Conservation (phyloP, 2,888 invertebrate species). For the Melanostoma scalare region DNA sequence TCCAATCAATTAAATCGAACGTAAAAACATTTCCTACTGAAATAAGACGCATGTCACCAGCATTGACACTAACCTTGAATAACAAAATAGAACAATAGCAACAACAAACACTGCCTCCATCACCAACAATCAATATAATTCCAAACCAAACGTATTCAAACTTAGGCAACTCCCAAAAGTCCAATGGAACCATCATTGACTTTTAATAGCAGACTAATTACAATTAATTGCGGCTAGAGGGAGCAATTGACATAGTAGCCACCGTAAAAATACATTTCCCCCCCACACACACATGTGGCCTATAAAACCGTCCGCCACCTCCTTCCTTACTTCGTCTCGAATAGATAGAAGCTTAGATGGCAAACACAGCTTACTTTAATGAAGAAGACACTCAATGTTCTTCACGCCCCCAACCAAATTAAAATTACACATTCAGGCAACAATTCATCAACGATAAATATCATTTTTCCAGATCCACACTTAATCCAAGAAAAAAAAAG, state of each 20-base stretch:
- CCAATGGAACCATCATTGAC: slow-evolving; percentile 55
- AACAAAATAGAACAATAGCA: slow-evolving; percentile 4
- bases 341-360: background rate
- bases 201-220: slow-evolving; percentile 52
- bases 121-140: slow-evolving; percentile 24
- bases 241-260: slow-evolving; percentile 40
- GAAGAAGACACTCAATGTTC: slow-evolving; percentile 34
- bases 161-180: slow-evolving; percentile 24
- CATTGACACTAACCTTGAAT: slow-evolving; percentile 16
- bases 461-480: slow-evolving; percentile 8
- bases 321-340: background rate
- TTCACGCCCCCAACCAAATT: slow-evolving; percentile 29
- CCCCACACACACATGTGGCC: background rate
- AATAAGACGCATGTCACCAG: slow-evolving; percentile 29
- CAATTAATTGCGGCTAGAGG: slow-evolving; percentile 46
- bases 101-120: background rate
- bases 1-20: slow-evolving; percentile 9
- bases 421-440: slow-evolving; percentile 32
- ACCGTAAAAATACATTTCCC: background rate
- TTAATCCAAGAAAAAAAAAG: slow-evolving; percentile 1
- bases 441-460: slow-evolving; percentile 50
- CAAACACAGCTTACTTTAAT: slow-evolving; percentile 10
- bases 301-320: background rate
- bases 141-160: background rate
- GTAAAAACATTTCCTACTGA: slow-evolving; percentile 2